A percentile compares a stretch with the other conserved stretches of the same genome.
Conservation (phyloP, 92 coral and sea anemone species). For the Phymanthus crucifer region DNA sequence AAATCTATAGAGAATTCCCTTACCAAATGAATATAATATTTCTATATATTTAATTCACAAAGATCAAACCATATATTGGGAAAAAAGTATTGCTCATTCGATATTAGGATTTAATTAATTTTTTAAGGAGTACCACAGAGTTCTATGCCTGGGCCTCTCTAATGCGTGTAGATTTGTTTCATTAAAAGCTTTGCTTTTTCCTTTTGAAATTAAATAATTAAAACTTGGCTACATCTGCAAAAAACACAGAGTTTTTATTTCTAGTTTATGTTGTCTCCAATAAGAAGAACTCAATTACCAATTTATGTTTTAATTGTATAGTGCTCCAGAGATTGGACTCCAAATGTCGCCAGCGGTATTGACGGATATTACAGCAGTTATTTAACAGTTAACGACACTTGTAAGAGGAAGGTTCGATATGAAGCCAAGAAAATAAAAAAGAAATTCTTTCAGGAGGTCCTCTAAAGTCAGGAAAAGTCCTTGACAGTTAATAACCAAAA, state of each 20-base stretch:
- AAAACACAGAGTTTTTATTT: conserved; percentile 12
- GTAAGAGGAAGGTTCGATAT: conserved; percentile 4
- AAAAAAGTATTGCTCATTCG: not conserved
- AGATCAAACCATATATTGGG: too few relatives aligned
- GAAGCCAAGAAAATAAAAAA: not conserved
- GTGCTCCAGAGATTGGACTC: not conserved
- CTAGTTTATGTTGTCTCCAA: not conserved
- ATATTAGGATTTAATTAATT: too few relatives aligned
- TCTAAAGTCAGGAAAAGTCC: not conserved
- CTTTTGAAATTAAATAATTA: conserved; percentile 2
- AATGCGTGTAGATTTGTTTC: not conserved
- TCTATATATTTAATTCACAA: too few relatives aligned
- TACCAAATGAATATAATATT: too few relatives aligned
- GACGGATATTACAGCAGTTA: conserved; percentile 19
- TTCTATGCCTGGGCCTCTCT: conserved; percentile 11
- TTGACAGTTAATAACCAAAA: conserved; percentile 8
- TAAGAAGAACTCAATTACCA: conserved; percentile 22
- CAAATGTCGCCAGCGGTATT: not conserved
- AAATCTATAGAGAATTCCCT: too few relatives aligned
- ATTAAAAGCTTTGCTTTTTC: not conserved
- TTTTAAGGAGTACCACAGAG: conserved; percentile 20
- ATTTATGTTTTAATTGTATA: conserved; percentile 25
- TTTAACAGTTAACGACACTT: conserved; percentile 21
- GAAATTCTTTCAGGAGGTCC: not conserved
- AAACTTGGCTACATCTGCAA: conserved; percentile 9